These are phyloP conservation scores for Cerceris rybyensis DNA, from an alignment of 2,888 invertebrate genomes.

Conservation along the genomic window DNA sequence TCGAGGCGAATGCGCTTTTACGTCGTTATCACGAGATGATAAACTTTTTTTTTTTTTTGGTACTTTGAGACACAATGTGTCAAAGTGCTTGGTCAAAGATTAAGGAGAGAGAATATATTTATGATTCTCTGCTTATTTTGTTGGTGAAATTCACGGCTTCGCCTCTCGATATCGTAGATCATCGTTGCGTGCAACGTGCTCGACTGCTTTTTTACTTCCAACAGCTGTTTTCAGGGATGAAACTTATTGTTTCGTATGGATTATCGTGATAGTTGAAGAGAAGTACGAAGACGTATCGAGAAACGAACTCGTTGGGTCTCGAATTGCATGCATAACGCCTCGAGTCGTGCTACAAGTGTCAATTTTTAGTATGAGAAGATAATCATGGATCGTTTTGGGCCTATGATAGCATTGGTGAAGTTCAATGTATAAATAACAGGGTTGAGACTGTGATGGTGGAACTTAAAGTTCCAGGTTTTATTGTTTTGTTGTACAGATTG, in stretches of 20 bases:
- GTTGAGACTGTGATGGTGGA: too few relatives aligned
- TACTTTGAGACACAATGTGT: background rate
- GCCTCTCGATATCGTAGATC: background rate
- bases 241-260: background rate
- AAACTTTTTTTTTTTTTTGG: background rate
- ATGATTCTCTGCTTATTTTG: too few relatives aligned
- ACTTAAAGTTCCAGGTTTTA: too few relatives aligned
- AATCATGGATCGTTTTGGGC: too few relatives aligned
- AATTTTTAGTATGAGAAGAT: too few relatives aligned
- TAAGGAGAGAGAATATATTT: too few relatives aligned
- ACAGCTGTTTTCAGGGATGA: background rate
- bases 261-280: background rate
- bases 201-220: background rate
- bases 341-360: background rate
- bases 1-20: background rate
- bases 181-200: background rate
- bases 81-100: too few relatives aligned
- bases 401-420: too few relatives aligned
- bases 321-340: background rate
- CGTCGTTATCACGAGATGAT: background rate
- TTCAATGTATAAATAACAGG: too few relatives aligned
- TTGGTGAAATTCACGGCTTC: background rate
- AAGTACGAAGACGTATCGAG: background rate
- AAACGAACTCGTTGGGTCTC: constrained; percentile 4
- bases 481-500: too few relatives aligned